A percentile compares a stretch with the other conserved stretches of the same genome.
These are phyloP conservation scores for Onychomys leucogaster DNA, from an alignment of 2,797 vertebrate genomes.

Conservation along the genomic window DNA sequence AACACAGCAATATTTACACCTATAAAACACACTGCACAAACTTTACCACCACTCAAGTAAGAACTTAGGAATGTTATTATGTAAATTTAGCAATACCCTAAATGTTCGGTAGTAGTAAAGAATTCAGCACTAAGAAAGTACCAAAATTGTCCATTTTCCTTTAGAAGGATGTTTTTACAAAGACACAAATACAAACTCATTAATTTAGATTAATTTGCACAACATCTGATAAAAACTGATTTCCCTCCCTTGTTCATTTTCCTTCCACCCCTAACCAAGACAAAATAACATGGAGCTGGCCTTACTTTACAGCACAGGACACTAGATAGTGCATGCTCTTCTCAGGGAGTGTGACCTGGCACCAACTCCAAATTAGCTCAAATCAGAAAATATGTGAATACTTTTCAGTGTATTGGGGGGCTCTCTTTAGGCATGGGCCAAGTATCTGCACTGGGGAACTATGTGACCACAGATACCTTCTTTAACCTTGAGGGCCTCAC, in stretches of 20 bases:
- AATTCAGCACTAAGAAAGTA: constrained; percentile 23
- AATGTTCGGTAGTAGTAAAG: constrained; percentile 63
- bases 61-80: constrained; percentile 7
- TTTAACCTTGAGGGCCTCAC: background rate
- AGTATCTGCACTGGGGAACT: background rate
- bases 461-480: background rate
- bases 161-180: constrained; percentile 51
- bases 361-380: background rate
- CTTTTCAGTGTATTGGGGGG: background rate
- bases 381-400: background rate
- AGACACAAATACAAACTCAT: constrained; percentile 11
- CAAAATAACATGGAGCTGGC: background rate
- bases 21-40: constrained; percentile 26
- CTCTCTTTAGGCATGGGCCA: background rate
- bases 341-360: background rate
- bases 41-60: constrained; percentile 18
- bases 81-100: constrained; percentile 50
- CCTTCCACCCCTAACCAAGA: background rate
- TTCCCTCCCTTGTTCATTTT: background rate
- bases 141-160: background rate
- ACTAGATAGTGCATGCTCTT: background rate
- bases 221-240: constrained; percentile 28
- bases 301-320: background rate
- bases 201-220: background rate
- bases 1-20: constrained; percentile 68